Evolutionary conservation across 2,113 vertebrate species (phyloP), one percentile per base, ranked within the genome.

Genomic region (Cyanistes caeruleus): DNA sequence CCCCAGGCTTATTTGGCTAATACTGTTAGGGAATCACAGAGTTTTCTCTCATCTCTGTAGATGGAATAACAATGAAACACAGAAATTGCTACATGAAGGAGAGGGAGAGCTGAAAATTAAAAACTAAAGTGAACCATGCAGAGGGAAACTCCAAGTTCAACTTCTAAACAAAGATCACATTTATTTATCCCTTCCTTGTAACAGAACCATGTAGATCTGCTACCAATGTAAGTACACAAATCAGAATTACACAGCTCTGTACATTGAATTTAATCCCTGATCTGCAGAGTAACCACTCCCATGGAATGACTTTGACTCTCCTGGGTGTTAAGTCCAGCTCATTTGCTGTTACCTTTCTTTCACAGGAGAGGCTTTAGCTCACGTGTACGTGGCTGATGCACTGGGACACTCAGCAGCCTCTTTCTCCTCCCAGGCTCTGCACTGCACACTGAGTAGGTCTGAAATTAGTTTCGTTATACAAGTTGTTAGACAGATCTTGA

Each of bases 1-100:
- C 41, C 23, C 63, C 30, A 19, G 79, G 75, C 21, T 85, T 41
- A 30, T 83, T 87, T 35, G 1, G 28, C 41, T 90, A 64, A 82
- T 56, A 62, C 70, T 87, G 52, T 68, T 85, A n/a, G 58, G 55
- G 74, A 89, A 82, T 72, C 67, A 12, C 70, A 82, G 78, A 62
- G 27, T 94, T 94, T 90, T 28, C 41, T 88, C 53, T 90, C 12
- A 10, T 85, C 67, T 84, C 77, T 59, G 64, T 55, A 82, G 69
- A 39, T 80, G 67, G 75, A 93, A 74, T 90, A 94, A 92, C 53
- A 80, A 83, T 74, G 90, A 92, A 95, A 94, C 1, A 4, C 28
- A 65, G 68, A 91, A 87, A 88, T 77, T 90, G 90, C 72, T 93
- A 46, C 82, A 56, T 53, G 63, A n/a, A 83, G 51, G 46, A 87